A percentile compares a stretch with the other conserved stretches of the same genome.
These are phyloP conservation scores for Papilio gigon DNA, from an alignment of 2,888 invertebrate species.

Conservation along the genomic window DNA sequence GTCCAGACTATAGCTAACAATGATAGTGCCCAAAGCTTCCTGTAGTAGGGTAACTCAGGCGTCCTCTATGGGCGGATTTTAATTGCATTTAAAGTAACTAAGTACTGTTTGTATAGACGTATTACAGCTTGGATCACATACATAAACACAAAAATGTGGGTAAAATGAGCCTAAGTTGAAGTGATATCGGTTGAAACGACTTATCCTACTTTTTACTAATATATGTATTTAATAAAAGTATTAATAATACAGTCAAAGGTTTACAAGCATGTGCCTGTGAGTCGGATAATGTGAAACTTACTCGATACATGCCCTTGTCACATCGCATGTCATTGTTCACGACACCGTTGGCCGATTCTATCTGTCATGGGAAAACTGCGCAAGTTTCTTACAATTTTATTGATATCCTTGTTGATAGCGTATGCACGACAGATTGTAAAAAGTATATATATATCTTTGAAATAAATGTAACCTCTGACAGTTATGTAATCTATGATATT, in stretches of 20 bases:
- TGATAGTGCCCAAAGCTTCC: too few relatives aligned
- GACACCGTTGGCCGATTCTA: conserved; percentile 53
- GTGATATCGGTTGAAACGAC: background rate
- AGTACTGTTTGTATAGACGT: too few relatives aligned
- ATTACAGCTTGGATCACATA: too few relatives aligned
- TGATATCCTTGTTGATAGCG: conserved; percentile 42
- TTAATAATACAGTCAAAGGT: conserved; percentile 17
- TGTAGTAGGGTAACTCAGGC: too few relatives aligned
- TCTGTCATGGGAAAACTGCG: conserved; percentile 58
- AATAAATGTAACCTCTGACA: background rate
- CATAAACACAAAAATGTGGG: too few relatives aligned
- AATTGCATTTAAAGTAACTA: too few relatives aligned
- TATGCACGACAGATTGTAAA: conserved; percentile 17
- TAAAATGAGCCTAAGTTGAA: too few relatives aligned
- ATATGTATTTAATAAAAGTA: conserved; percentile 3
- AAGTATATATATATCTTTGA: background rate
- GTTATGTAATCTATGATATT: background rate
- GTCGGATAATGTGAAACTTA: conserved; percentile 28
- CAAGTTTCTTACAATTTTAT: conserved; percentile 45
- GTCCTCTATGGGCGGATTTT: too few relatives aligned
- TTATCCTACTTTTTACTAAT: background rate
- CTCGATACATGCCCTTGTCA: conserved; percentile 44
- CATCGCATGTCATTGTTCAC: conserved; percentile 22
- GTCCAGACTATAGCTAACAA: too few relatives aligned
- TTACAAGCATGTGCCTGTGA: background rate